Evolutionary conservation across 2,888 invertebrate species (phyloP), one percentile per base, ranked within the genome.

Genomic region (Dasysyrphus albostriatus): DNA sequence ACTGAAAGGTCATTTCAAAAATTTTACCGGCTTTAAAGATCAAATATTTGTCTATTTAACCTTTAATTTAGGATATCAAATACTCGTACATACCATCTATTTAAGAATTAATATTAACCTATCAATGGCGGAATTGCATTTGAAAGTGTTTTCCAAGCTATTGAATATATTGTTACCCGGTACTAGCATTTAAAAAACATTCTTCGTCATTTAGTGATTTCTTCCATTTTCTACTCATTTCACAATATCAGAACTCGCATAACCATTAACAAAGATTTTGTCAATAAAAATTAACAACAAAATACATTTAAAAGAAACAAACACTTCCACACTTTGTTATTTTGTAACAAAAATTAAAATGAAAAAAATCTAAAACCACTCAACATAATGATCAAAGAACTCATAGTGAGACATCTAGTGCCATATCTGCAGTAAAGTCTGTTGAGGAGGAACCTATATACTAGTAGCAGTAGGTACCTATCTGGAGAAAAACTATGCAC

Each of bases 381-480:
- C 87, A 83, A 75, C 83, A 83, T 87, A 87, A 87, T 87, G 78
- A 83, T 72, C 65, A 75, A 51, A 16, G 69, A 74, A 81, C 67
- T 72, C 74, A 85, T 56, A 82, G 65, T 65, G 74, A 24, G 32
- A 39, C 56, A 56, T 67, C 32, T 47, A 49, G 37, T 49, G 32
- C 42, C 49, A 80, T 56, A 51, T 29, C 44, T 42, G 67, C 75
- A 54, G 69, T 42, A 59, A 85, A 65, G 78, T 87, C 58, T 75
- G 54, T 10, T 54, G 32, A 54, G 24, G 75, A 67, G 14, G 69
- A 58, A 78, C 29, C 69, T 70, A 19, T 16, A 9, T 16, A 9
- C 3, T 3, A 32, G 12, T 7, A 59, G 1, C 2, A 24, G 19
- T 16, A 16, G 4, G 16, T 59, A 58, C 37, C 9, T 32, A 10